phyloP scores from a whole-genome alignment of 2,888 invertebrate species.

The Dicyrtoma fusca region DNA sequence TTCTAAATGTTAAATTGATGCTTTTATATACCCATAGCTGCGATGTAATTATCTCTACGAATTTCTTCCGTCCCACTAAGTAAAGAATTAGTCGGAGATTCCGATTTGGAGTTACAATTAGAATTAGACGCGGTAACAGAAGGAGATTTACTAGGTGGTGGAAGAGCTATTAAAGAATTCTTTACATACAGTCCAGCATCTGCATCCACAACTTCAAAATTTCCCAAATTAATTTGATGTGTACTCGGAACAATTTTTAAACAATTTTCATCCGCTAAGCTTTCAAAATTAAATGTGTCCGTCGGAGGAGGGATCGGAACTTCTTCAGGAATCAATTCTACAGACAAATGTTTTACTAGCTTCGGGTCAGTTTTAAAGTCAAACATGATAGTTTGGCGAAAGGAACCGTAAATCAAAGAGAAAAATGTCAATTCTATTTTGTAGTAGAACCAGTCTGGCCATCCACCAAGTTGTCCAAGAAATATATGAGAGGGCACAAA shows the following conservation, averaged over 20 bases:
- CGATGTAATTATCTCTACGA: constrained; percentile 42
- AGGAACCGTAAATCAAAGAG: constrained; percentile 75
- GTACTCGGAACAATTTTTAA: constrained; percentile 12
- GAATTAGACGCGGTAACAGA: no score
- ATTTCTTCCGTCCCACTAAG: constrained; percentile 32
- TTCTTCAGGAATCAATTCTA: constrained; percentile 65
- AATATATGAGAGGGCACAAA: constrained; percentile 50
- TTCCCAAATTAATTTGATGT: constrained; percentile 22
- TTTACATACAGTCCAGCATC: constrained; percentile 35
- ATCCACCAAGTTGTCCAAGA: constrained; percentile 47
- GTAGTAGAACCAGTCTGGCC: constrained; percentile 55
- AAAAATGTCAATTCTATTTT: constrained; percentile 66
- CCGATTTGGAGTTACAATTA: background rate
- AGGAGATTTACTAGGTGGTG: background rate
- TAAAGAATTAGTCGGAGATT: constrained; percentile 32
- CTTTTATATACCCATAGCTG: constrained; percentile 41
- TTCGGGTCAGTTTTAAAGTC: constrained; percentile 73
- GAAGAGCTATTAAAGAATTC: background rate
- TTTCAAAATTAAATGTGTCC: constrained; percentile 11
- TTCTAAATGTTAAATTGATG: no score
- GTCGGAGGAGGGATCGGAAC: background rate
- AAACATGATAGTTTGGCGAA: constrained; percentile 72
- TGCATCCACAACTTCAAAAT: constrained; percentile 35
- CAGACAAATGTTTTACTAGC: constrained; percentile 70
- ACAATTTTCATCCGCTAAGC: background rate